phyloP scores from a whole-genome alignment of 2,888 invertebrate species.

The Podabrus alpinus region DNA sequence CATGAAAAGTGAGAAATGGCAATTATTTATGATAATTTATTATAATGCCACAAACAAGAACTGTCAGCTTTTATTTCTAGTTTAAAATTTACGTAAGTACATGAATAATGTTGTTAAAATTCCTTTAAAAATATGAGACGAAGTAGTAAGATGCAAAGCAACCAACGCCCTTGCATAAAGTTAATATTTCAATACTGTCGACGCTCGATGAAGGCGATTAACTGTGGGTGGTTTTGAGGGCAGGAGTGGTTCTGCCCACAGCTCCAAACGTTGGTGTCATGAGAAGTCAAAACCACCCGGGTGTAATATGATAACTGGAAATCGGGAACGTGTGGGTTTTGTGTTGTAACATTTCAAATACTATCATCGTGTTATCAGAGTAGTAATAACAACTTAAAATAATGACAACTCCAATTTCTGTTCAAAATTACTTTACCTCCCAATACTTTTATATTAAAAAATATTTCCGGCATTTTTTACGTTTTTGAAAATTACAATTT shows the following conservation, averaged over 20 bases:
- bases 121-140: conserved; percentile 15
- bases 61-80: background rate
- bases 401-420: background rate
- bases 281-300: conserved; percentile 26
- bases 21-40: background rate
- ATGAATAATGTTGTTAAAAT: conserved; percentile 8
- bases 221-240: conserved; percentile 37
- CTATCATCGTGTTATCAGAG: background rate
- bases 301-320: conserved; percentile 24
- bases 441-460: background rate
- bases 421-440: background rate
- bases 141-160: conserved; percentile 23
- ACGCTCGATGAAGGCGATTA: conserved; percentile 30
- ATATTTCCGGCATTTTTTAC: too few species aligned
- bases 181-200: conserved; percentile 40
- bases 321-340: conserved; percentile 24
- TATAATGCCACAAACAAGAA: background rate
- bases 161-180: conserved; percentile 38
- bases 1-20: background rate
- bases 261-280: conserved; percentile 20
- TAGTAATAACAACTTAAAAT: background rate
- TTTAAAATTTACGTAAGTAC: background rate
- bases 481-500: too few species aligned
- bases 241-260: conserved; percentile 29
- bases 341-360: conserved; percentile 11